phyloP scores from a whole-genome alignment of 2,888 invertebrate genomes.

The Andrena haemorrhoa region DNA sequence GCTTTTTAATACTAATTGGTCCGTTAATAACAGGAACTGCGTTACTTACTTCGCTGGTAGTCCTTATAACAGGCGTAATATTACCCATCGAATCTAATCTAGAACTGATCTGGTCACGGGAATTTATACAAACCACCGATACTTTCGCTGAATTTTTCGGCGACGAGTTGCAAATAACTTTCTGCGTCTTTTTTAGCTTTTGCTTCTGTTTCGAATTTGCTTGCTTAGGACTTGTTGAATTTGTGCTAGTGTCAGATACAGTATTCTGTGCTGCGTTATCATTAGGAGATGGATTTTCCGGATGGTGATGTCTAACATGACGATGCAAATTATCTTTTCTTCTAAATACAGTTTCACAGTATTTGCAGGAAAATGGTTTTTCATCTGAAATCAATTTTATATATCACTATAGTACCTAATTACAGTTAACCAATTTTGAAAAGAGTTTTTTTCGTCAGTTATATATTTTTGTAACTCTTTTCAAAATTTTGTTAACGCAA shows the following conservation, averaged over 20 bases:
- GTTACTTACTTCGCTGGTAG: constrained; percentile 79
- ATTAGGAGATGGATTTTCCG: constrained; percentile 80
- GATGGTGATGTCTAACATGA: constrained; percentile 92
- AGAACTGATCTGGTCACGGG: constrained; percentile 76
- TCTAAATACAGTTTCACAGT: constrained; percentile 90
- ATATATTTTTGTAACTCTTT: too few relatives aligned
- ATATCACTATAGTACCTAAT: constrained; percentile 18
- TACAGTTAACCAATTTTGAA: background rate
- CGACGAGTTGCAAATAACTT: constrained; percentile 22
- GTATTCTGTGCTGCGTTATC: constrained; percentile 29
- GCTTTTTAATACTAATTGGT: constrained; percentile 82
- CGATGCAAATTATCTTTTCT: constrained; percentile 92
- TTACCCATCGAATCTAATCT: constrained; percentile 79
- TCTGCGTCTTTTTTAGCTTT: constrained; percentile 63
- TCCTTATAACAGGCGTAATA: constrained; percentile 79
- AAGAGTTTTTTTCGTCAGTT: too few relatives aligned
- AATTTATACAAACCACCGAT: constrained; percentile 65
- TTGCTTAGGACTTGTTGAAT: constrained; percentile 38
- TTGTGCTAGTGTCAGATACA: constrained; percentile 28
- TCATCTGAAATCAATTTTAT: constrained; percentile 85
- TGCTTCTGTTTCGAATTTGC: constrained; percentile 65
- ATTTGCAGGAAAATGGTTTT: constrained; percentile 90
- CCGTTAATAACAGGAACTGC: constrained; percentile 86
- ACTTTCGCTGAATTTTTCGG: constrained; percentile 65
- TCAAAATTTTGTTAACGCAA: too few relatives aligned